These are phyloP conservation scores for Epsilonema sp. DNA, from an alignment of 2,888 invertebrate genomes.

Conservation along the genomic window DNA sequence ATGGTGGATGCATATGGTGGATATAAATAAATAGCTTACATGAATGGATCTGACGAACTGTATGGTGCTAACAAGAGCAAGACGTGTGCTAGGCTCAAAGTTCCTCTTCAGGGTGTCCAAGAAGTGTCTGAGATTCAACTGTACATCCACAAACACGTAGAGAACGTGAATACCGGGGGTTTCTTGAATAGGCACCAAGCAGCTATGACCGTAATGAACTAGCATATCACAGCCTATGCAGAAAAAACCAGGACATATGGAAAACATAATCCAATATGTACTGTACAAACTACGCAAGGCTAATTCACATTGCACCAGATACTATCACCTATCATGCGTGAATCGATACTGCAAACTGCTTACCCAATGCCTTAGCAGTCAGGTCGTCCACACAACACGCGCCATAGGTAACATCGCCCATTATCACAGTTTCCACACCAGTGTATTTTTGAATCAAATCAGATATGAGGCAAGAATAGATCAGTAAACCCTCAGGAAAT, in stretches of 20 bases:
- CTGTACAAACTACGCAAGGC: too few relatives aligned
- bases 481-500: conserved; percentile 76
- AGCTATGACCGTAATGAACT: conserved; percentile 93
- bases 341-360: too few relatives aligned
- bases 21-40: conserved; percentile 45
- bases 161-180: conserved; percentile 57
- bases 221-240: conserved; percentile 23
- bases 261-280: too few relatives aligned
- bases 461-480: conserved; percentile 76
- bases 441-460: conserved; percentile 56
- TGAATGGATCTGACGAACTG: conserved; percentile 89
- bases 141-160: conserved; percentile 94
- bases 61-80: conserved; percentile 84
- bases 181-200: conserved; percentile 38
- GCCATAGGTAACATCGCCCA: conserved; percentile 98
- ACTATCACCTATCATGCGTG: too few relatives aligned
- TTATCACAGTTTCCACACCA: conserved; percentile 57
- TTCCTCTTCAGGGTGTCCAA: conserved; percentile 57
- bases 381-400: conserved; percentile 96
- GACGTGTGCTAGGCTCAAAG: conserved; percentile 32
- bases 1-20: too few relatives aligned
- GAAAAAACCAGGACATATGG: too few relatives aligned
- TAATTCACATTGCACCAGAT: too few relatives aligned
- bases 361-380: conserved; percentile 61
- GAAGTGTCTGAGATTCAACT: conserved; percentile 79